These are phyloP conservation scores for Vanessa atalanta DNA, from an alignment of 1,140 invertebrate genomes.

Conservation along the genomic window DNA sequence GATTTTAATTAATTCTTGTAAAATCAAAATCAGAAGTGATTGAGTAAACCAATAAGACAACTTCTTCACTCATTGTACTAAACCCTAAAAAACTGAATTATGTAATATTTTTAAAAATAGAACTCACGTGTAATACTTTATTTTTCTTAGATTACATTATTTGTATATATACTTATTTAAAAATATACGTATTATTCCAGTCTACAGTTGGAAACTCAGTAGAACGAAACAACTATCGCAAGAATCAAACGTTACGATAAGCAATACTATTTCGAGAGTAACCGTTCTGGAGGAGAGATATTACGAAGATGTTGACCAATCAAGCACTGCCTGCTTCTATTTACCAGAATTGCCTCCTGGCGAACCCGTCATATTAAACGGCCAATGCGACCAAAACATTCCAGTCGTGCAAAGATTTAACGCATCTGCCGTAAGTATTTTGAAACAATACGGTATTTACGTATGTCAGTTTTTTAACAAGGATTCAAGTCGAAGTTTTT, in stretches of 20 bases:
- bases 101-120: too few species aligned
- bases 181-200: conserved; percentile 29
- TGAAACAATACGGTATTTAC: neutral
- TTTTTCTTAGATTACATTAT: too few species aligned
- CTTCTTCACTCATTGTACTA: too few species aligned
- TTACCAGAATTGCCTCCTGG: conserved; percentile 44
- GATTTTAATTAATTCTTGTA: neutral
- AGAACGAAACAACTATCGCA: conserved; percentile 44
- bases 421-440: conserved; percentile 44
- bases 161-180: neutral
- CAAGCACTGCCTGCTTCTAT: conserved; percentile 52
- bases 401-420: conserved; percentile 49
- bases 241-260: conserved; percentile 41
- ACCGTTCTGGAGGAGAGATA: conserved; percentile 53
- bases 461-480: too few species aligned
- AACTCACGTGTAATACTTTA: too few species aligned
- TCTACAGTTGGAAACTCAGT: conserved; percentile 68
- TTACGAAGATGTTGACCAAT: conserved; percentile 50
- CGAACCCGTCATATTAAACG: conserved; percentile 48
- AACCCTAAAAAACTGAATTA: too few species aligned
- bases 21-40: neutral
- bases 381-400: conserved; percentile 57
- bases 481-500: too few species aligned
- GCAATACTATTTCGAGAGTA: conserved; percentile 41
- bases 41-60: too few species aligned